Conservation (phyloP, 2,113 vertebrate species). For the Channa argus region DNA sequence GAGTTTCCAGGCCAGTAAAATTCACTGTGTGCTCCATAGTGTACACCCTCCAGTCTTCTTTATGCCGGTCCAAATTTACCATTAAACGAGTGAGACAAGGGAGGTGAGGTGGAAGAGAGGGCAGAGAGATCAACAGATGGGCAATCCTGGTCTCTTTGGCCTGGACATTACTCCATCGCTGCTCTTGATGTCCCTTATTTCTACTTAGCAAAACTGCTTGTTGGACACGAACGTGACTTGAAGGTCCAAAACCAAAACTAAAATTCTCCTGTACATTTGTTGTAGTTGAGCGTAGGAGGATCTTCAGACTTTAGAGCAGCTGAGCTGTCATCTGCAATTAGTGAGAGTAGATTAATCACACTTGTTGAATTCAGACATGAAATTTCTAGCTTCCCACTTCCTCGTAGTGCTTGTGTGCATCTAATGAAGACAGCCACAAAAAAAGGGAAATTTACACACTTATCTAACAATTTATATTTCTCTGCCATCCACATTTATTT, state of each 20-base stretch:
- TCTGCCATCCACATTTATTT: conserved; percentile 17
- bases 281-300: conserved; percentile 2
- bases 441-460: conserved; percentile 23
- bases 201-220: not conserved
- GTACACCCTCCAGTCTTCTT: conserved; percentile 28
- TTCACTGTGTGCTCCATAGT: conserved; percentile 61
- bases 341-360: conserved; percentile 38
- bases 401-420: conserved; percentile 9
- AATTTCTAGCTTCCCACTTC: conserved; percentile 26
- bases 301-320: conserved; percentile 1
- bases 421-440: conserved; percentile 7
- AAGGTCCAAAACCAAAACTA: conserved; percentile 1
- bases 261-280: not conserved
- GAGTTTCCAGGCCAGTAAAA: conserved; percentile 70
- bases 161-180: conserved; percentile 19
- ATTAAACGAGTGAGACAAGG: conserved; percentile 65
- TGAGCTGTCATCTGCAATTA: conserved; percentile 21
- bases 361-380: conserved; percentile 21
- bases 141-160: conserved; percentile 41
- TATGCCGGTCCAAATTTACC: conserved; percentile 43
- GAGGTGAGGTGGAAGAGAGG: conserved; percentile 70
- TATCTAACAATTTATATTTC: not conserved
- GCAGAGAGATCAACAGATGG: conserved; percentile 56
- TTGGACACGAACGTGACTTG: not conserved
- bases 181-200: not conserved